A percentile compares a stretch with the other conserved stretches of the same genome.
phyloP scores from a whole-genome alignment of 2,113 vertebrate species.

The Ia io region DNA sequence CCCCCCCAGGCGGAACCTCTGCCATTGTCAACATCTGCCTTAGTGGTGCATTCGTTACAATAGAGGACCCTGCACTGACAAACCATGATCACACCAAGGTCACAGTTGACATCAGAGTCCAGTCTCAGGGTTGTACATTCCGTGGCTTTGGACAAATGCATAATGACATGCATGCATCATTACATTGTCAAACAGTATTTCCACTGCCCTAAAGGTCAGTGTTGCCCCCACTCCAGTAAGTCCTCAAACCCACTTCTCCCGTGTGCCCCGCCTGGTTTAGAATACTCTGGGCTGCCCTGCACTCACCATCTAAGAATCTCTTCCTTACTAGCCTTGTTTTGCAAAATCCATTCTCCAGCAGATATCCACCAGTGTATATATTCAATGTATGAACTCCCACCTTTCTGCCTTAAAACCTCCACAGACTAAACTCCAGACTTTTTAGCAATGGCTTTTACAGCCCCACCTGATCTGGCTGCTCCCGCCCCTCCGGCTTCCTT shows the following conservation, averaged over 20 bases:
- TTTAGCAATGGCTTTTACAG: not conserved
- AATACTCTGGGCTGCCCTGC: not conserved
- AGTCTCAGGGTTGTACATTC: not conserved
- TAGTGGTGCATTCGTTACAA: not conserved
- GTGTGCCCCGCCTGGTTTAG: not conserved
- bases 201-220: not conserved
- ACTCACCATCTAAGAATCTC: not conserved
- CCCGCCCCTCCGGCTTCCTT: not conserved
- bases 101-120: not conserved
- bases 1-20: not conserved
- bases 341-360: not conserved
- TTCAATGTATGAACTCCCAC: not conserved
- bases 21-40: not conserved
- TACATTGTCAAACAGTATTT: not conserved
- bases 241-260: not conserved
- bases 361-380: not conserved
- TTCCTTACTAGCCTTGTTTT: not conserved
- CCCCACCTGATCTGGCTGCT: not conserved
- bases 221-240: not conserved
- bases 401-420: not conserved
- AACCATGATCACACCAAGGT: not conserved
- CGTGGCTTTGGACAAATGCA: not conserved
- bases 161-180: not conserved
- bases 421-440: not conserved
- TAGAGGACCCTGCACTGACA: not conserved